Evolutionary conservation across 1,140 invertebrate genomes (phyloP).

Genomic region (Drosophila kepulauana): DNA sequence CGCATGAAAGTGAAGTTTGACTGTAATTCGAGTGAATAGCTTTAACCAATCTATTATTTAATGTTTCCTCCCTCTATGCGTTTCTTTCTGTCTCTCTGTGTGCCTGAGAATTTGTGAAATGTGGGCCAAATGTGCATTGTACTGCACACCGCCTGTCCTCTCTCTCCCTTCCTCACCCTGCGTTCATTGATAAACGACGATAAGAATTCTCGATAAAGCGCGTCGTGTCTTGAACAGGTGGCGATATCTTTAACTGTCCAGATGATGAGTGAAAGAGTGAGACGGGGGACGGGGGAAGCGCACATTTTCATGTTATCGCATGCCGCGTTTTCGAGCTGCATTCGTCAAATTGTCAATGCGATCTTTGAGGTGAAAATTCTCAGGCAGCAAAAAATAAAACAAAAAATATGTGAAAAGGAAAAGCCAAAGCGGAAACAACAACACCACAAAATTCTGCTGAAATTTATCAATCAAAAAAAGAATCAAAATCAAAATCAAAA

Average conservation of each 20-base stretch:
- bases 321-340: not conserved
- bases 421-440: conserved; percentile 26
- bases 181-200: conserved; percentile 39
- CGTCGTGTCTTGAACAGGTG: conserved; percentile 3
- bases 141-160: not conserved
- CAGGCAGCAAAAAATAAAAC: not conserved
- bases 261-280: not conserved
- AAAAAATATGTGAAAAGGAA: conserved; percentile 10
- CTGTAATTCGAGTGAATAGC: not conserved
- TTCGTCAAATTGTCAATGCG: conserved; percentile 6
- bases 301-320: conserved; percentile 1
- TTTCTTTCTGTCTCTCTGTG: not conserved
- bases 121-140: conserved; percentile 67
- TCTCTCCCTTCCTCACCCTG: not conserved
- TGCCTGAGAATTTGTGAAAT: conserved; percentile 54
- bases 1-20: not conserved
- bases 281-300: not conserved
- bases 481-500: conserved; percentile 8
- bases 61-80: not conserved
- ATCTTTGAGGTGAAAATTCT: conserved; percentile 15
- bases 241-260: not conserved
- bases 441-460: conserved; percentile 40
- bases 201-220: conserved; percentile 42
- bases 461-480: conserved; percentile 41
- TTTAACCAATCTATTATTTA: conserved; percentile 19